Percentiles rank a stretch among this genome's conserved stretches.
Conservation (phyloP, 2,888 invertebrate genomes). For the Leptopterna dolabrata region DNA sequence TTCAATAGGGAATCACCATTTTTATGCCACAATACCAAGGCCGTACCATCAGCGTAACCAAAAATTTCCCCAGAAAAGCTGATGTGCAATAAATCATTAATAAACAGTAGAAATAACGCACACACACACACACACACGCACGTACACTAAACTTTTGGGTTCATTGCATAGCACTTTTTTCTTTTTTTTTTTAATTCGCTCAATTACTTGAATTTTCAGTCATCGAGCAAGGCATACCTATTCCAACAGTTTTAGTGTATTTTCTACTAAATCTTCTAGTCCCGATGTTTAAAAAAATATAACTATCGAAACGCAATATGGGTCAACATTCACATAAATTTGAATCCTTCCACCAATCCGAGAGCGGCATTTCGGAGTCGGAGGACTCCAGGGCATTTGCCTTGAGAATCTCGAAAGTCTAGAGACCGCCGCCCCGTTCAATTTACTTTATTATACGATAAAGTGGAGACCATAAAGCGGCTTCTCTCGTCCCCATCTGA, state of each 20-base stretch:
- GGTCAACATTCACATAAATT: constrained; percentile 35
- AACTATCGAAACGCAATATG: background rate
- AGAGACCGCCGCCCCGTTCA: constrained; percentile 2
- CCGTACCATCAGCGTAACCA: too few relatives aligned
- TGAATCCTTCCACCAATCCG: background rate
- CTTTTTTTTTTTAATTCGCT: too few relatives aligned
- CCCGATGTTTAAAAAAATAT: background rate
- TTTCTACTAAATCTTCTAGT: background rate
- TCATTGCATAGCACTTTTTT: too few relatives aligned
- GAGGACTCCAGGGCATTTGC: background rate
- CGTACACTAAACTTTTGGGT: too few relatives aligned
- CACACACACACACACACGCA: too few relatives aligned
- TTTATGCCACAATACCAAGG: too few relatives aligned
- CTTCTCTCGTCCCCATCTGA: constrained; percentile 6
- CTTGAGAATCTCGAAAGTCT: background rate
- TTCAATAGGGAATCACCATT: too few relatives aligned
- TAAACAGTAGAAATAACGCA: too few relatives aligned
- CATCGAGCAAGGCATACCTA: background rate
- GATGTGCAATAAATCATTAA: too few relatives aligned
- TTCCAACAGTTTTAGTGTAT: background rate
- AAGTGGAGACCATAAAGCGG: constrained; percentile 42
- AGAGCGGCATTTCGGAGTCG: background rate
- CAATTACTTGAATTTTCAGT: too few relatives aligned
- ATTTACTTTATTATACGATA: constrained; percentile 43
- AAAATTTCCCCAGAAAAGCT: too few relatives aligned